phyloP scores from a whole-genome alignment of 2,888 invertebrate species.

The Cancer borealis region DNA sequence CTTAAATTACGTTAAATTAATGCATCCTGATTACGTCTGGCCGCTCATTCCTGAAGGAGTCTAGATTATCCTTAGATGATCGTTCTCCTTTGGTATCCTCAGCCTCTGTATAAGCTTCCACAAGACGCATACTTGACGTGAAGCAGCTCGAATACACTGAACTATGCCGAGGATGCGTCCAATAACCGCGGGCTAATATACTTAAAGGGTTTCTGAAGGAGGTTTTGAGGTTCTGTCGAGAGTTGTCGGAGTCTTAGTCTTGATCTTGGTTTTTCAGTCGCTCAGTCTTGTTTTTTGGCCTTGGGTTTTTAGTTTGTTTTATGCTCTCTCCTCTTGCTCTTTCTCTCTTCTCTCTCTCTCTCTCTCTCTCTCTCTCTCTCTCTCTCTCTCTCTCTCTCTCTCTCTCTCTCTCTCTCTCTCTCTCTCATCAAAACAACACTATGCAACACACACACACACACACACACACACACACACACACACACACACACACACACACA shows the following conservation, averaged over 20 bases:
- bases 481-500: no score
- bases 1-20: not conserved
- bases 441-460: no score
- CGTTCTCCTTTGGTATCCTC: not conserved
- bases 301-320: not conserved
- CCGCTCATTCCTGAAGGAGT: not conserved
- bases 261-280: not conserved
- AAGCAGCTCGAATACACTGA: not conserved
- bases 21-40: not conserved
- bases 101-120: not conserved
- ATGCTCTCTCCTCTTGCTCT: not conserved
- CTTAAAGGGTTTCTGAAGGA: not conserved
- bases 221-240: not conserved
- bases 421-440: not conserved
- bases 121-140: slow-evolving; percentile 29
- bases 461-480: no score
- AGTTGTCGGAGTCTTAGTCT: not conserved
- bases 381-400: not conserved
- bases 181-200: slow-evolving; percentile 17
- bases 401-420: slow-evolving; percentile 42
- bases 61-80: not conserved
- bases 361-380: not conserved
- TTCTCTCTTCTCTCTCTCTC: not conserved
- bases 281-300: not conserved
- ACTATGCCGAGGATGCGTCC: slow-evolving; percentile 21